Evolutionary conservation across 2,888 invertebrate species (phyloP).

Genomic region (Marronus borbonicus): DNA sequence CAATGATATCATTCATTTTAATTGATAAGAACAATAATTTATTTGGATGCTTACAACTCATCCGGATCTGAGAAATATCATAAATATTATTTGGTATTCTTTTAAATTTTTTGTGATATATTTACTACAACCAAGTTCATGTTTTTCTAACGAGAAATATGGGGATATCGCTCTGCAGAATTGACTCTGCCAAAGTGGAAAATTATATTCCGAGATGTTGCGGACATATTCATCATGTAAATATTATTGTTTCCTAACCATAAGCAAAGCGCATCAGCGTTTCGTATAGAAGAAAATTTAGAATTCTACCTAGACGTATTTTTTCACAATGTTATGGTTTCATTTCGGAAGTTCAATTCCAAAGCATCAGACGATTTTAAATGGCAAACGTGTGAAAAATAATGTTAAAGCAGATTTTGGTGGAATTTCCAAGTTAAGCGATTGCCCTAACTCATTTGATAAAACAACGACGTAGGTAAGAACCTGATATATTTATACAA

Average conservation of each 20-base stretch:
- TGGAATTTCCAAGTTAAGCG: no score
- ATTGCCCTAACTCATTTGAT: no score
- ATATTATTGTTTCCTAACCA: background rate
- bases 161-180: background rate
- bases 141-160: background rate
- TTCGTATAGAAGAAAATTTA: background rate
- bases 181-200: background rate
- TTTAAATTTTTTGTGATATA: no score
- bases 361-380: background rate
- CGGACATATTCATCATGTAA: background rate
- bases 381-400: no score
- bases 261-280: background rate
- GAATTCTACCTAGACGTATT: background rate
- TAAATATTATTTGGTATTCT: no score
- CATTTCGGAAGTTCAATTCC: background rate
- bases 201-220: background rate
- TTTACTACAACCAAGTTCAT: background rate
- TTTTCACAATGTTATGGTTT: background rate
- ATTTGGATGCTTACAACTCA: no score
- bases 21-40: no score
- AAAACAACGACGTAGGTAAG: no score
- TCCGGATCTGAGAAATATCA: no score
- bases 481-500: no score
- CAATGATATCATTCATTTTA: background rate
- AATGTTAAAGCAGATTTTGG: no score